phyloP scores from a whole-genome alignment of 30 jellyfish, hydroid and myxozoan genomes.

The Hydractinia symbiolongicarpus region DNA sequence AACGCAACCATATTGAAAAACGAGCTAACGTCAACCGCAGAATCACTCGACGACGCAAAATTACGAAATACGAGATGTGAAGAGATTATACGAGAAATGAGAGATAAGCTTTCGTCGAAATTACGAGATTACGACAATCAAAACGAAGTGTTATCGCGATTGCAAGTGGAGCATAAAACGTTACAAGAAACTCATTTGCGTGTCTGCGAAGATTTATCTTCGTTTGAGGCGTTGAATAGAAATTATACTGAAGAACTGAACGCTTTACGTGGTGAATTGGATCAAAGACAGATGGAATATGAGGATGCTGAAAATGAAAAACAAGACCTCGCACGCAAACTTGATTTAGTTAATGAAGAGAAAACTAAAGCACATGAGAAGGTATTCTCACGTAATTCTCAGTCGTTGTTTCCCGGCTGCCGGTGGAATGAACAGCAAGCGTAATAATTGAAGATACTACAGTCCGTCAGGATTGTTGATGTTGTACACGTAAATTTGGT shows the following conservation, averaged over 20 bases:
- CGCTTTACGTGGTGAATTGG: neutral
- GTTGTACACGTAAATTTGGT: no score
- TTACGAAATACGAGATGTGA: conserved; percentile 52
- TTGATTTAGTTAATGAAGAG: neutral
- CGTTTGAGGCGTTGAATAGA: neutral
- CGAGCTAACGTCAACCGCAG: conserved; percentile 42
- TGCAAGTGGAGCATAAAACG: conserved; percentile 24
- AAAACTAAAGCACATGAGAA: neutral
- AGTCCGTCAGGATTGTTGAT: no score
- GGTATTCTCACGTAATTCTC: neutral
- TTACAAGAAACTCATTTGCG: conserved; percentile 23
- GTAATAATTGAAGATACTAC: no score
- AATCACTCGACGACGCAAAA: conserved; percentile 51
- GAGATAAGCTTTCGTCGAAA: conserved; percentile 64
- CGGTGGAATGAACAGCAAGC: no score
- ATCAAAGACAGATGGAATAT: neutral
- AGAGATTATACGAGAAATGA: conserved; percentile 56
- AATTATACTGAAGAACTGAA: neutral
- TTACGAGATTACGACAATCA: conserved; percentile 57
- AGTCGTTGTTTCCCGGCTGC: neutral
- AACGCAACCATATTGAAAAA: conserved; percentile 12
- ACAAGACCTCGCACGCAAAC: neutral
- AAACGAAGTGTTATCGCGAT: neutral
- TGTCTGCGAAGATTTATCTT: neutral
- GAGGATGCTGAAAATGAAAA: neutral